A percentile compares a stretch with the other conserved stretches of the same genome.
These are phyloP conservation scores for Amblyteles armatorius DNA, from an alignment of 2,888 invertebrate genomes.

Conservation along the genomic window DNA sequence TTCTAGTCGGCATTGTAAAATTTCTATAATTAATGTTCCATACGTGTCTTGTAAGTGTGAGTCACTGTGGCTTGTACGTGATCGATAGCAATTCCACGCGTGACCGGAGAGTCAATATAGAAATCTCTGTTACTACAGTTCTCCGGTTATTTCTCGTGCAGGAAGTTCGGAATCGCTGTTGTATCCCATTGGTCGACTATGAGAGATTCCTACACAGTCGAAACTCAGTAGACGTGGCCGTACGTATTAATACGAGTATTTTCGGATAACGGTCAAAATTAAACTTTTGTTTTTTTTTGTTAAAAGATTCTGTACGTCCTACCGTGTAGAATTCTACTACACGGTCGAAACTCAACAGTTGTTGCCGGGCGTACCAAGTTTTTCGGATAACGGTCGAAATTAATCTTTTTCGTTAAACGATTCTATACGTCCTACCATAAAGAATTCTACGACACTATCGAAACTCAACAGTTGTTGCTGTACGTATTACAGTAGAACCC, in stretches of 20 bases:
- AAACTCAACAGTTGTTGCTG: too few relatives aligned
- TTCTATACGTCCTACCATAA: too few relatives aligned
- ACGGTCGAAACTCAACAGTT: neutral
- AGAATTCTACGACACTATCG: too few relatives aligned
- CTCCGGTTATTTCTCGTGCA: neutral
- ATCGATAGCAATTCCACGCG: slow-evolving; percentile 47
- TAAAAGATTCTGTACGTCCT: too few relatives aligned
- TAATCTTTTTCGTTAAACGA: too few relatives aligned
- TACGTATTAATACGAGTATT: too few relatives aligned
- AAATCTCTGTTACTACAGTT: neutral
- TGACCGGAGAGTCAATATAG: slow-evolving; percentile 53
- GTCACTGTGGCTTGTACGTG: slow-evolving; percentile 53
- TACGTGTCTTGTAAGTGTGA: slow-evolving; percentile 51
- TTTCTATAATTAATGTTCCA: slow-evolving; percentile 56
- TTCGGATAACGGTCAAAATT: too few relatives aligned
- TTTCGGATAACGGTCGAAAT: too few relatives aligned
- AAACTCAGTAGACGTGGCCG: neutral
- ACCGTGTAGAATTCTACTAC: neutral
- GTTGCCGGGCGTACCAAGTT: too few relatives aligned
- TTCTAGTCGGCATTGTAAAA: neutral
- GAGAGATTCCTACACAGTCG: neutral
- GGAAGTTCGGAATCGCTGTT: neutral
- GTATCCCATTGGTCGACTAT: neutral
- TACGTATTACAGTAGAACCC: too few relatives aligned
- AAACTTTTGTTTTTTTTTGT: too few relatives aligned